Base-by-base conservation (phyloP, 1,140 invertebrate species). In the Prorops nasuta region DNA sequence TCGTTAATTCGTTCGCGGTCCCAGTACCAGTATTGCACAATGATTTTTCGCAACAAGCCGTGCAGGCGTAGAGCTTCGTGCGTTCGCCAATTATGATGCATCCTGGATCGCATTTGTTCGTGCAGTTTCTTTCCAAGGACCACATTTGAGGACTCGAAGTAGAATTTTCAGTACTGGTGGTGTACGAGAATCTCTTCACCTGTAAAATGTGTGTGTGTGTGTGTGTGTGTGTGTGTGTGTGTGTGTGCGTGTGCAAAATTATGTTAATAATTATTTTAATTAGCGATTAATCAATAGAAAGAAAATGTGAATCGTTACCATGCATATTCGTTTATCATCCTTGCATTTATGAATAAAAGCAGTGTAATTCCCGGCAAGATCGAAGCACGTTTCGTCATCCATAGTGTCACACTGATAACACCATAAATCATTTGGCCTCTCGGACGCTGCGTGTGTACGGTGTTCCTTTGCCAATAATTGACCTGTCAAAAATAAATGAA, bases 1-100 rank as follows among this genome's bases (percentile, higher is more conserved):
- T 60, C 7, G 51, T 59, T 21, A 74, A 52, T 9, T 73, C 59
- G 18, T 67, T 58, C 20, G 68, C 74, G 14, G 72, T 69, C 2
- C 80, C 81, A 43, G 80, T 86, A 1, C 86, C 87, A 36, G 80
- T 82, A 70, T 92, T 92, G 72, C 90, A 93, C 1, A 86, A 80
- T n/a, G 85, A 84, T 15, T 80, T 81, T 48, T 85, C 83, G 67
- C 91, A 93, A 63, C 91, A 93, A 1, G 86, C 84, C 0, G 88
- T 91, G 64, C 90, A 92, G 2, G 89, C 87, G 65, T 90, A 89
- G 0, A 94, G 71, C 65, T 93, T 92, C 1, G 89, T 92, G 18
- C 91, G 72, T 69, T 94, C 91, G 0, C 88, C 90, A 49, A 92
- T 91, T 6, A 92, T 82, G 50, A 92, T 91, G 72, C 90, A 93